Base-by-base conservation (phyloP, 2,113 vertebrate species). In the Haemorhous mexicanus region DNA sequence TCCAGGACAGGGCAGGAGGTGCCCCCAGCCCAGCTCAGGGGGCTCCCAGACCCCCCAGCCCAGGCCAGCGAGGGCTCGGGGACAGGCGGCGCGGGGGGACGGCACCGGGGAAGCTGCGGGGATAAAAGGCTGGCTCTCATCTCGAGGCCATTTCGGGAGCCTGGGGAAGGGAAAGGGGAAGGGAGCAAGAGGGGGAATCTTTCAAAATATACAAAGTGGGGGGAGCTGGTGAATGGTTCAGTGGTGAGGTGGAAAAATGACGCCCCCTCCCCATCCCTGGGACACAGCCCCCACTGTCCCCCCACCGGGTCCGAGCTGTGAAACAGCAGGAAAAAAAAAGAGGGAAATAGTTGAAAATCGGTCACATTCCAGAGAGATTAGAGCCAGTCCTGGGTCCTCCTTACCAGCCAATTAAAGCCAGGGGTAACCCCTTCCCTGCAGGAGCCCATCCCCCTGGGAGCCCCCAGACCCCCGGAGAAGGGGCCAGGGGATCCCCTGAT, bases 291-390 rank as follows among this genome's bases (percentile, higher is more conserved):
- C 85, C 85, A 68, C 66, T 79, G 82, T 83, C 70, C 43, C 84
- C 35, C 22, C 35, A 81, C 6, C 33, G 68, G 35, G 67, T 19
- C 59, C 4, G 44, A 73, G 76, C 76, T 66, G 50, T 19, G 44
- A 74, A 89, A 89, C 44, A 67, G 59, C 68, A 67, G 59, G 3
- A 7, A n/a, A 22, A 58, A 11, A 37, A 53, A n/a, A 66, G 52
- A 35, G 53, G 59, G 83, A 94, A 94, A 91, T 68, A 90, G 86
- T 96, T 95, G 96, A 95, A 32, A 97, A 98, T 97, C 95, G 77
- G 97, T 98, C 97, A 93, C 98, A 98, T 98, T 98, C 98, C 98
- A 98, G 95, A 97, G 96, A 98, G 97, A 98, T 98, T 98, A 98
- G 96, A 97, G 89, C 94, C 88, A 95, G 96, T 85, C 93, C 89